phyloP scores from a whole-genome alignment of 2,797 vertebrate species.

The Sebastes nivosus region DNA sequence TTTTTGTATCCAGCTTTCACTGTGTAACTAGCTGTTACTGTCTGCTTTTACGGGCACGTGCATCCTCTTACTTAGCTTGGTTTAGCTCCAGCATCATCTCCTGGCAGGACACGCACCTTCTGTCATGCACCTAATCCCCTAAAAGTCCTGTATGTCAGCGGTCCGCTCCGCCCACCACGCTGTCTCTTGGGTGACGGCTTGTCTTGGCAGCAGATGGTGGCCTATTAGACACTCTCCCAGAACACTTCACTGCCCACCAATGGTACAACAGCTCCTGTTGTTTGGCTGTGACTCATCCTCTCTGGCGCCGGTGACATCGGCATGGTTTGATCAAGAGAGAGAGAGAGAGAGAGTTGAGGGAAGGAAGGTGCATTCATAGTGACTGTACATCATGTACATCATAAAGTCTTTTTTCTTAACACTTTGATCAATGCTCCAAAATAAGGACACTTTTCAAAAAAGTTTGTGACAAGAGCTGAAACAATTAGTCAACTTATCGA shows the following conservation, averaged over 20 bases:
- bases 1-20: background rate
- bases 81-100: constrained; percentile 49
- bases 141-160: constrained; percentile 54
- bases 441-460: background rate
- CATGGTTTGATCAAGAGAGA: constrained; percentile 42
- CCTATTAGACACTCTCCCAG: constrained; percentile 71
- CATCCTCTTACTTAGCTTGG: constrained; percentile 32
- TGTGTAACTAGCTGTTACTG: background rate
- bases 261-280: constrained; percentile 57
- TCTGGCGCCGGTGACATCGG: constrained; percentile 50
- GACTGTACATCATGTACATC: background rate
- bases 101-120: constrained; percentile 38
- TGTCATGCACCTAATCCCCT: constrained; percentile 66
- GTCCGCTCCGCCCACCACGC: constrained; percentile 29
- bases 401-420: background rate
- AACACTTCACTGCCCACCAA: constrained; percentile 67
- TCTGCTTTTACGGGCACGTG: constrained; percentile 3
- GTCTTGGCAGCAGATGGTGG: constrained; percentile 77
- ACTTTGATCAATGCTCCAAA: background rate
- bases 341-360: background rate
- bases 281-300: constrained; percentile 73
- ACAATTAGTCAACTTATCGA: background rate
- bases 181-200: constrained; percentile 51
- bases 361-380: background rate
- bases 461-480: background rate